Base-by-base conservation (phyloP, 2,888 invertebrate genomes). In the Synergus itoensis region DNA sequence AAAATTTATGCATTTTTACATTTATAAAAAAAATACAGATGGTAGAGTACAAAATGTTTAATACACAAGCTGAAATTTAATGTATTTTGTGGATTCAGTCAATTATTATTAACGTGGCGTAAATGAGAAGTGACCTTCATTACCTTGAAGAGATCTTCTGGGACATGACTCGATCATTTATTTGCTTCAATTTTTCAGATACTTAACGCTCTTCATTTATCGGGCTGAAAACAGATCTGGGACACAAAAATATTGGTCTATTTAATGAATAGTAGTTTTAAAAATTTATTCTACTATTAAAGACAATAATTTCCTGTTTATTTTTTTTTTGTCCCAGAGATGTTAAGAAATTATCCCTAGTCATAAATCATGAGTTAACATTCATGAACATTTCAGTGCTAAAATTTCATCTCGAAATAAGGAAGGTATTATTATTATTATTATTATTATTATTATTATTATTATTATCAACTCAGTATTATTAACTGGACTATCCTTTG, bases 81-180 rank as follows among this genome's bases (percentile, higher is more conserved):
- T 57, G 48, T 36, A 57, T n/a, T 36, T 16, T 73, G 9, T 69
- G 28, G 12, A 53, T 14, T 73, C 53, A 73, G n/a, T 36, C n/a
- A 28, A n/a, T 12, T 9, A n/a, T 12, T 9, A 73, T 57, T 28
- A 40, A 73, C 64, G 76, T 76, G 79, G 60, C 79, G 78, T 76
- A 78, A 78, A 81, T 79, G 76, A 77, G 73, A 76, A 76, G 75
- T 67, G 65, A 48, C 75, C 40, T 65, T 43, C 45, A 65, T 76
- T 76, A 48, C 80, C 77, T 80, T 67, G 53, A 62, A 57, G 78
- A 64, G 75, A 78, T 77, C 64, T 75, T 77, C 63, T 76, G 82
- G 84, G 84, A 84, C 82, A 84, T 82, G 83, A 82, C 81, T 85
- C 79, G 82, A 83, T 73, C 81, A 77, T 79, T 64, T n/a, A 14